Evolutionary conservation across 2,797 vertebrate species (phyloP).

Genomic region (Sebastes matsubarae): DNA sequence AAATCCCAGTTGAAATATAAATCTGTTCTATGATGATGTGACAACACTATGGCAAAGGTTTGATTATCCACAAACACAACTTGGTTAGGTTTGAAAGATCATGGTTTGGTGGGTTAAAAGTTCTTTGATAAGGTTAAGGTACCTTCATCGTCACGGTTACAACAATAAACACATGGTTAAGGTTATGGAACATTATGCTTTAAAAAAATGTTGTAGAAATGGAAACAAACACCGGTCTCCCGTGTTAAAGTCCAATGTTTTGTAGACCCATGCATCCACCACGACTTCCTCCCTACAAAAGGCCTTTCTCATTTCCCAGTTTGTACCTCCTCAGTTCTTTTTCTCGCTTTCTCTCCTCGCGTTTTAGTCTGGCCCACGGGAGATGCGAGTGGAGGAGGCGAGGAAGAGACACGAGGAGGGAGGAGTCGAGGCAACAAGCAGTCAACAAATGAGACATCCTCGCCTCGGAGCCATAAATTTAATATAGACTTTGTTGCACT

Average conservation of each 20-base stretch:
- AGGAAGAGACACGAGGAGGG: no score
- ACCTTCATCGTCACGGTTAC: not conserved
- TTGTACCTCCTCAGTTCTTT: no score
- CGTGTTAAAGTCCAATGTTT: not conserved
- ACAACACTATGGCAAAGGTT: not conserved
- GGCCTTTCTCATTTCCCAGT: no score
- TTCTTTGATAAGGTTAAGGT: not conserved
- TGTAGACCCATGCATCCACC: not conserved
- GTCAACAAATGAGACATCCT: no score
- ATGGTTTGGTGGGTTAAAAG: not conserved
- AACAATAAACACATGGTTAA: not conserved
- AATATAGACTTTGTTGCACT: not conserved
- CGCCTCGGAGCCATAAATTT: no score
- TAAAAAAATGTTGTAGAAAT: not conserved
- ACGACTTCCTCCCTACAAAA: not conserved
- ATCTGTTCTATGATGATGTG: not conserved
- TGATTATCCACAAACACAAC: not conserved
- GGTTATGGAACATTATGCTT: not conserved
- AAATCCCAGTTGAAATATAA: not conserved
- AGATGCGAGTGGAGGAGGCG: no score
- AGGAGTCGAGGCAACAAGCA: no score
- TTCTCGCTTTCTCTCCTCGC: fast-evolving
- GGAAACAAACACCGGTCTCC: not conserved
- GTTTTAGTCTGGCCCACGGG: no score
- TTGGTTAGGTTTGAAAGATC: not conserved